Evolutionary conservation across 2,113 vertebrate species (phyloP).

Genomic region (Marmota monax): DNA sequence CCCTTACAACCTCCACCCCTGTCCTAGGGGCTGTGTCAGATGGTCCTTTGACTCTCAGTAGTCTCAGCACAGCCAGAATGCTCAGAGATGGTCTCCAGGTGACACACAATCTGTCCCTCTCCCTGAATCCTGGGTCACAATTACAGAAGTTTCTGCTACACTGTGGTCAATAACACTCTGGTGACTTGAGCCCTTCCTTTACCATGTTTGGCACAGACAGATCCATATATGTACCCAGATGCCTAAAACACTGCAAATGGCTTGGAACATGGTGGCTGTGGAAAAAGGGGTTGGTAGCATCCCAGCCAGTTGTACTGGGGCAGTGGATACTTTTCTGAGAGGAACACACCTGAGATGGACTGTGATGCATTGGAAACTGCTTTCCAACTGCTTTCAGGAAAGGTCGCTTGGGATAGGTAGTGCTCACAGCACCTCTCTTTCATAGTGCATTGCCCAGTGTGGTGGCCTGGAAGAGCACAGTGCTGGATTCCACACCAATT

Average conservation of each 20-base stretch:
- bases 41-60: background rate
- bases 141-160: background rate
- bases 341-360: no score
- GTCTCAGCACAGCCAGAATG: background rate
- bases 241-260: slow-evolving; percentile 67
- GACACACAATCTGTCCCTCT: background rate
- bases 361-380: no score
- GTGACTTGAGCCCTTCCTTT: slow-evolving; percentile 6
- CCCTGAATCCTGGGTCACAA: background rate
- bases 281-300: slow-evolving; percentile 38
- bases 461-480: no score
- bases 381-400: no score
- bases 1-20: fast-evolving
- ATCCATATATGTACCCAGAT: slow-evolving; percentile 77
- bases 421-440: no score
- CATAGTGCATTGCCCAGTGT: no score
- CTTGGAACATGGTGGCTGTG: slow-evolving; percentile 50
- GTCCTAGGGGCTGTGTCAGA: no score
- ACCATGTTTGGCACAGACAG: background rate
- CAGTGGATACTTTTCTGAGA: no score
- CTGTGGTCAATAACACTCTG: background rate
- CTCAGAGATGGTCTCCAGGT: background rate
- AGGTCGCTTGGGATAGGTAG: no score
- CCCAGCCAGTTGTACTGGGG: no score
- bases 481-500: no score